Evolutionary conservation across 2,113 vertebrate species (phyloP).

Genomic region (Gadus chalcogrammus): DNA sequence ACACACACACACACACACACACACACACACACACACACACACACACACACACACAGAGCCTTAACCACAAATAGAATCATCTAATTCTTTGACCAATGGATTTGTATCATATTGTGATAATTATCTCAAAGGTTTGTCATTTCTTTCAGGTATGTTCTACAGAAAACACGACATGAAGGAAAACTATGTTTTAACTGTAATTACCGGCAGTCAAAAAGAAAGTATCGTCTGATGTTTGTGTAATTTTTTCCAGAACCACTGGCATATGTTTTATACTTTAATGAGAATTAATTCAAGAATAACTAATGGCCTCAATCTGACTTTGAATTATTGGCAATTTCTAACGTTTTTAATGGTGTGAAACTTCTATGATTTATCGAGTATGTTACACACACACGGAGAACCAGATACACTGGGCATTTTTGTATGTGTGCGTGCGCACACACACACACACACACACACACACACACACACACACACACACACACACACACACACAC

Average conservation of each 20-base stretch:
- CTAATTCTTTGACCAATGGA: background rate
- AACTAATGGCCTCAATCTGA: too few relatives aligned
- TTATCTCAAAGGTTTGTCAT: too few relatives aligned
- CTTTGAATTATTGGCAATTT: background rate
- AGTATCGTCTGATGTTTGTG: too few relatives aligned
- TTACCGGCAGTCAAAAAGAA: background rate
- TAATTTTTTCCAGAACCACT: too few relatives aligned
- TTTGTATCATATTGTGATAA: too few relatives aligned
- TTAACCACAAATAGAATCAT: background rate
- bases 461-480: constrained; percentile 3
- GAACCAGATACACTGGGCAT: background rate
- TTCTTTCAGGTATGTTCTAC: too few relatives aligned
- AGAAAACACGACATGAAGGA: too few relatives aligned
- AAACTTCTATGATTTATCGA: constrained; percentile 8
- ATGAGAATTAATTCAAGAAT: too few relatives aligned
- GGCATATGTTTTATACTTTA: background rate
- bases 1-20: background rate
- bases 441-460: constrained; percentile 4
- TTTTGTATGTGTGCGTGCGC: too few relatives aligned
- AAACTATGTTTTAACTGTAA: constrained; percentile 39
- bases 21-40: background rate
- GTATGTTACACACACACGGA: constrained; percentile 15
- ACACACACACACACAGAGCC: background rate
- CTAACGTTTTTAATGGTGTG: constrained; percentile 1
- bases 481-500: constrained; percentile 22